Base-by-base conservation (phyloP, 2,797 vertebrate species). In the Sebastes taczanowskii region DNA sequence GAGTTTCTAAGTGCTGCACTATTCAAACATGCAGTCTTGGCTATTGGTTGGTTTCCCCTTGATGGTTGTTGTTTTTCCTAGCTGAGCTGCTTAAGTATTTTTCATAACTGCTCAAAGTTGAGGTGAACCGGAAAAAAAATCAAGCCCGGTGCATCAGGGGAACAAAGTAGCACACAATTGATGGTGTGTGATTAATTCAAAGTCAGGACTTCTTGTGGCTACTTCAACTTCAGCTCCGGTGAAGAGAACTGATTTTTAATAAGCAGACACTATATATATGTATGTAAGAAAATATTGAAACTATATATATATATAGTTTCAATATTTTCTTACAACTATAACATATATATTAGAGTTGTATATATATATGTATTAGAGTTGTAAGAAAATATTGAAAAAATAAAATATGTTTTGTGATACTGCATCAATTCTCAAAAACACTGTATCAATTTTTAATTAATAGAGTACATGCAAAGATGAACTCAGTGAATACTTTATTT, bases 1-100 rank as follows among this genome's bases (percentile, higher is more conserved):
- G 61, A 84, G 68, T 88, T 86, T 86, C 80, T 82, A 52, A 90
- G 82, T 83, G 87, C 82, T 82, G 49, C 59, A 64, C 85, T 84
- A 79, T 86, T 92, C 72, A 83, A 79, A 90, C 71, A 68, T 70
- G 68, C 34, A 38, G 61, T 64, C 70, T 63, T 76, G 11, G 27
- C 64, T 79, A 71, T 71, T 78, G 68, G 71, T 81, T 70, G 27
- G 71, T 79, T 85, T 61, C 14, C 34, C 9, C 53, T 38, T 63
- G 61, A 23, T 63, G 32, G n/a, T 38, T 63, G 11, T 29, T 7
- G 16, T 23, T 63, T 6, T 63, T 63, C 52, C 30, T 23, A 23
- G 72, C 34, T 11, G 1, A 59, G 13, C 53, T 65, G 32, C 56
- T 76, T 71, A 22, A 65, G 46, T 46, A 84, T 79, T 81, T 85